Conservation (phyloP, 2,888 invertebrate species). For the Drosophila quasianomalipes region DNA sequence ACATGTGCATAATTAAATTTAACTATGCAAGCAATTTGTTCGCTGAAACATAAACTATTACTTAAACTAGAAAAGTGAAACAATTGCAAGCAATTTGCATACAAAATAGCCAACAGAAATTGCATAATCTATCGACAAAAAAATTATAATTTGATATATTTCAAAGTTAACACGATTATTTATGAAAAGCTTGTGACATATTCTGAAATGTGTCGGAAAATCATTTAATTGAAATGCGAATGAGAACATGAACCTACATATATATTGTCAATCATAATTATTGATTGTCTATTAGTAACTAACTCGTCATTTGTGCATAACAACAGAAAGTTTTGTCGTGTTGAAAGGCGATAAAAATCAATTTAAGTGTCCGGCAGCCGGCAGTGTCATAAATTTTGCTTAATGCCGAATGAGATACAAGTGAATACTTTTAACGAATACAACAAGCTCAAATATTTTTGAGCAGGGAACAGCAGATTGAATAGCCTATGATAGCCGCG, state of each 20-base stretch:
- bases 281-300: slow-evolving; percentile 71
- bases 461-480: not conserved
- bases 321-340: slow-evolving; percentile 53
- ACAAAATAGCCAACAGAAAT: slow-evolving; percentile 7
- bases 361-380: slow-evolving; percentile 59
- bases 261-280: slow-evolving; percentile 75
- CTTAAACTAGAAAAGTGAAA: not conserved
- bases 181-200: slow-evolving; percentile 14
- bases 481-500: slow-evolving; percentile 24
- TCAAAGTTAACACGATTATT: slow-evolving; percentile 14
- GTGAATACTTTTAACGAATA: slow-evolving; percentile 40
- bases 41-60: not conserved
- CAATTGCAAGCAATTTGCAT: slow-evolving; percentile 30
- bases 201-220: slow-evolving; percentile 49
- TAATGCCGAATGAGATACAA: slow-evolving; percentile 29
- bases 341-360: slow-evolving; percentile 76
- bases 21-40: not conserved
- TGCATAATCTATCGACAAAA: slow-evolving; percentile 32
- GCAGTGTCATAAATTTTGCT: slow-evolving; percentile 60
- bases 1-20: slow-evolving; percentile 4
- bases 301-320: slow-evolving; percentile 63
- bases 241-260: slow-evolving; percentile 14
- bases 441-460: slow-evolving; percentile 3
- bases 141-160: slow-evolving; percentile 15
- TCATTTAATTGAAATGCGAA: slow-evolving; percentile 45